Evolutionary conservation across 1,140 invertebrate species (phyloP).

Genomic region (Trichonephila clavipes): DNA sequence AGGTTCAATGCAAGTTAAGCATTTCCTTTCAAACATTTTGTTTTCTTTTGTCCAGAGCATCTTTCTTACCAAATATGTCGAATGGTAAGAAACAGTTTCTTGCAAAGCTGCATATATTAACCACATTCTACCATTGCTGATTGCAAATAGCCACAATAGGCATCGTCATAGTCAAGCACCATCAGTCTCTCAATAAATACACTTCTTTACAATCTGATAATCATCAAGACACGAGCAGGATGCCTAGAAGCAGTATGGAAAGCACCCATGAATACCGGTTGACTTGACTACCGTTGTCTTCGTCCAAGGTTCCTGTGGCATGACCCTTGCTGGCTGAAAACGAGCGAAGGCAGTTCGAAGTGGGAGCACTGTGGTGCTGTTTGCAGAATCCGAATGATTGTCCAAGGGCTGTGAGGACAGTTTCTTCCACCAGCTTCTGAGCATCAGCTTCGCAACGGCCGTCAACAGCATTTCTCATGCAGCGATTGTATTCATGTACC

Average conservation of each 20-base stretch:
- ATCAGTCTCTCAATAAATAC: not conserved
- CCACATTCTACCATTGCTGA: not conserved
- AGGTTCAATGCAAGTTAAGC: not conserved
- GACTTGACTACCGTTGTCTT: not conserved
- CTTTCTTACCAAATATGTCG: not conserved
- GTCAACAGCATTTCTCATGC: conserved; percentile 61
- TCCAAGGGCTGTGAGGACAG: conserved; percentile 51
- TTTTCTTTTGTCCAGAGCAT: too few relatives aligned
- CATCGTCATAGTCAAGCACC: not conserved
- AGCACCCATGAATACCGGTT: not conserved
- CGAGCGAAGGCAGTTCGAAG: not conserved
- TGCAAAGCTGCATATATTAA: not conserved
- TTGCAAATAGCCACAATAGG: not conserved
- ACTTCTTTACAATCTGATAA: not conserved
- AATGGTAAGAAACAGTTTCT: not conserved
- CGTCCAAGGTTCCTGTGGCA: conserved; percentile 19
- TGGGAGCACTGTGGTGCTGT: conserved; percentile 23
- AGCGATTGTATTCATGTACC: conserved; percentile 57
- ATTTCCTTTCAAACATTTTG: not conserved
- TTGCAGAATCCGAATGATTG: conserved; percentile 59
- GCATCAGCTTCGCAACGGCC: conserved; percentile 65
- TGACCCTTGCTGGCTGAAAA: conserved; percentile 52
- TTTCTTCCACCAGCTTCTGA: conserved; percentile 64
- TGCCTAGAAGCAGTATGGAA: not conserved
- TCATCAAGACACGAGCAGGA: not conserved